Percentiles rank a stretch among this genome's conserved stretches.
phyloP scores from a whole-genome alignment of 2,797 vertebrate genomes.

The Pitangus sulphuratus region DNA sequence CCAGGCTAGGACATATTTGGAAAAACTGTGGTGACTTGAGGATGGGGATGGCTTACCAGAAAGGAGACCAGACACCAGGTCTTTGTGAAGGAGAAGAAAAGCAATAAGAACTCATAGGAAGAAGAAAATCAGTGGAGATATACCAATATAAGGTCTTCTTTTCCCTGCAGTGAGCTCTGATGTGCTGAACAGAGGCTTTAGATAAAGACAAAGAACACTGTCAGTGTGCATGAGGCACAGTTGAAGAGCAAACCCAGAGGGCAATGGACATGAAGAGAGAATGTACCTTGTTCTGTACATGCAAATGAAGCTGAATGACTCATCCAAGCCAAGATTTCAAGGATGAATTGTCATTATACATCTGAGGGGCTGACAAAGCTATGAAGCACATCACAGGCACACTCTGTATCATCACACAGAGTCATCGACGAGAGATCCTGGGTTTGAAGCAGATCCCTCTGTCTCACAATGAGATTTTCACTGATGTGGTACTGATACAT shows the following conservation, averaged over 20 bases:
- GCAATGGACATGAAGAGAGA: not conserved
- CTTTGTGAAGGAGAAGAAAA: not conserved
- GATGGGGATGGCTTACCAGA: not conserved
- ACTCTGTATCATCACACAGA: not conserved
- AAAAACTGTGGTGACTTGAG: not conserved
- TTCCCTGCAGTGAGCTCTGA: not conserved
- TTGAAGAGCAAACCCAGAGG: not conserved
- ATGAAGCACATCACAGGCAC: not conserved
- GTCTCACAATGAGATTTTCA: not conserved
- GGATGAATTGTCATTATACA: not conserved
- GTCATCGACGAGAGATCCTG: rapidly evolving
- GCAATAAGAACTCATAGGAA: not conserved
- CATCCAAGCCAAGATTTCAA: not conserved
- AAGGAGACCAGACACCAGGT: not conserved
- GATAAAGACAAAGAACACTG: not conserved
- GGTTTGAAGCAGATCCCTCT: not conserved
- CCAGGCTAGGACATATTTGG: not conserved
- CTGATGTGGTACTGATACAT: not conserved
- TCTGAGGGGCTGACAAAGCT: not conserved
- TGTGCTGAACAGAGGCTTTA: not conserved
- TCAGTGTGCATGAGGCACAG: not conserved
- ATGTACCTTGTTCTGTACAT: not conserved
- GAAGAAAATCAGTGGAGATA: not conserved
- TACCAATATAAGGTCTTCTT: not conserved
- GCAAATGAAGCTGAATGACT: conserved; percentile 4